phyloP scores from a whole-genome alignment of 2,888 invertebrate genomes.

The Tineola bisselliella region DNA sequence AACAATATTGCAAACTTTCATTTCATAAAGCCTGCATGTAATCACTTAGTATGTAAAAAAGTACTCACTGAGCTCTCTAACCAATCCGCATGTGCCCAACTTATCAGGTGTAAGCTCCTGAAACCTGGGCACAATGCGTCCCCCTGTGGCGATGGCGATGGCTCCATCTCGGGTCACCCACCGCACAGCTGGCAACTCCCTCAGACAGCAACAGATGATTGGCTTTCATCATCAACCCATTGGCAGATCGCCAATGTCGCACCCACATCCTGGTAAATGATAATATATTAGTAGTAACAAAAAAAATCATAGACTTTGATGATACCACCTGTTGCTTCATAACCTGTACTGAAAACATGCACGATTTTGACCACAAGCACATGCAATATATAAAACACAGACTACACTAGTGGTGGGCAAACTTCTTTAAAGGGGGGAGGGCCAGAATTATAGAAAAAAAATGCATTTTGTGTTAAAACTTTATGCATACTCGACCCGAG shows the following conservation, averaged over 20 bases:
- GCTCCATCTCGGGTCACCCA: conserved; percentile 99
- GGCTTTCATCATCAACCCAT: conserved; percentile 99
- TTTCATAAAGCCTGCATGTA: no score
- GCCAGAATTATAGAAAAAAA: no score
- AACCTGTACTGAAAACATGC: no score
- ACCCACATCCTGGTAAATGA: conserved; percentile 76
- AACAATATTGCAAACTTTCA: no score
- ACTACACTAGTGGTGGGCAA: no score
- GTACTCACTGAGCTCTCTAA: conserved; percentile 82
- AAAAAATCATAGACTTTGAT: background rate
- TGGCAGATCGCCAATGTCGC: conserved; percentile 98
- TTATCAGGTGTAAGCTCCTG: conserved; percentile 94
- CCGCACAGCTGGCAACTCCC: conserved; percentile 92
- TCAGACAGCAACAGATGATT: conserved; percentile 95
- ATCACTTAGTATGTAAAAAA: background rate
- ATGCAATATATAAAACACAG: no score
- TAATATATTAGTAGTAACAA: no score
- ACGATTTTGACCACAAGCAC: no score
- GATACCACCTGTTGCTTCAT: no score
- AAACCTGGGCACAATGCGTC: conserved; percentile 97
- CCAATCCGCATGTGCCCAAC: conserved; percentile 91
- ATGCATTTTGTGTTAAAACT: no score
- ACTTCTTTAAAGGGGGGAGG: no score
- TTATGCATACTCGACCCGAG: no score
- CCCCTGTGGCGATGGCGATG: conserved; percentile 98